Conservation (phyloP, 2,888 invertebrate genomes). For the Byasa hedistus region DNA sequence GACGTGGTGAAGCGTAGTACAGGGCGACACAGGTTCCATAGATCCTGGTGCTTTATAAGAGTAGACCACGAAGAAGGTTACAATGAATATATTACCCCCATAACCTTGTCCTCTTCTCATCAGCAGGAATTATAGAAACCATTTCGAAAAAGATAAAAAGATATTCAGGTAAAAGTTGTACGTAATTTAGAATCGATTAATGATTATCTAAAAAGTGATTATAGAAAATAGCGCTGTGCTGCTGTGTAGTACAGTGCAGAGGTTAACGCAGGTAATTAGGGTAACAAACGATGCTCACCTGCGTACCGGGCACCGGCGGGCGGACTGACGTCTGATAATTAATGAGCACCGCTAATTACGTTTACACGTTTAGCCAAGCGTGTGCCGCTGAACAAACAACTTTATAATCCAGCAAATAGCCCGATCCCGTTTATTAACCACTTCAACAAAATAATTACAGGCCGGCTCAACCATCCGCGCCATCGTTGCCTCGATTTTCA, state of each 20-base stretch:
- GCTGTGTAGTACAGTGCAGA: constrained; percentile 18
- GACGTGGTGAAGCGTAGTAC: no score
- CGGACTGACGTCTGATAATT: constrained; percentile 37
- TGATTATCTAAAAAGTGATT: no score
- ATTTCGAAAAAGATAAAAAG: no score
- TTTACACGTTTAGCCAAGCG: constrained; percentile 10
- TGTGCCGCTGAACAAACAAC: constrained; percentile 1
- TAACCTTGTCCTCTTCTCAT: no score
- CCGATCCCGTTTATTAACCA: not conserved
- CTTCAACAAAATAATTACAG: not conserved
- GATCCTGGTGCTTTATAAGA: no score
- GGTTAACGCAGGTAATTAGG: constrained; percentile 50
- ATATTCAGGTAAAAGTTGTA: no score
- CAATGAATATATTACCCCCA: no score
- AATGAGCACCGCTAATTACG: constrained; percentile 32
- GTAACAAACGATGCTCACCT: constrained; percentile 67
- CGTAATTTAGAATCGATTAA: no score
- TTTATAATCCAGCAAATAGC: constrained; percentile 1
- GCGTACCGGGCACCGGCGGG: constrained; percentile 53
- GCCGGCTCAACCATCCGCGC: not conserved
- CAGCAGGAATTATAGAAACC: no score
- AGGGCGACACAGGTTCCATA: no score
- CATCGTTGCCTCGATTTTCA: not conserved
- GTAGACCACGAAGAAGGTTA: no score
- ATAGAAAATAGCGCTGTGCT: not conserved